Evolutionary conservation across 2,888 invertebrate species (phyloP), one percentile per base, ranked within the genome.

Genomic region (Orthonevra nobilis): DNA sequence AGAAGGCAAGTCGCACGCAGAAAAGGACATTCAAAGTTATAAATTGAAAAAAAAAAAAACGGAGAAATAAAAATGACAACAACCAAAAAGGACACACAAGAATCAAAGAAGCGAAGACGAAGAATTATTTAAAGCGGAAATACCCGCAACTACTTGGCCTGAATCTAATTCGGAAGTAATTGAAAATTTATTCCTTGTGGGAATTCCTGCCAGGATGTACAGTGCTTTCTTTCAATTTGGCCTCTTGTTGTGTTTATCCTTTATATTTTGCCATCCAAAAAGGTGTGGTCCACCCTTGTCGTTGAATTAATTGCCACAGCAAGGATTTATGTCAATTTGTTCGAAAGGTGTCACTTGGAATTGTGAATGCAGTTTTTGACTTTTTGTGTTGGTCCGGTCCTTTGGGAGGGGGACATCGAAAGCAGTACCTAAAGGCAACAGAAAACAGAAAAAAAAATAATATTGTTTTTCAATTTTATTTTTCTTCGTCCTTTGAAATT

Each of bases 111-210:
- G 46, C 28, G 40, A 56, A 30, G 48, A 36, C 30, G 26, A 54
- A 58, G 64, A 72, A 72, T 72, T 73, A 79, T 79, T 73, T 79
- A 73, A 79, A 79, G 48, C 79, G 73, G 79, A 79, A 79, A 79
- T 73, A 73, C 73, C 73, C 79, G 61, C 79, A 79, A 79, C 73
- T 68, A 66, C 73, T 79, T 79, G 79, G 79, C 79, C 66, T 73
- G 79, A 73, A 79, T 73, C 60, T 79, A 73, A 79, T 73, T 72
- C 54, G 72, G 61, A 73, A 72, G 60, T 66, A 77, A 79, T 79
- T 79, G 79, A 73, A 73, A 60, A 64, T 52, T 42, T 73, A 73
- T 72, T 79, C 66, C 56, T 79, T 68, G 66, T 66, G 73, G 73
- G 66, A 68, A 79, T 56, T 50, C 48, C 61, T 64, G 19, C 23